Base-by-base conservation (phyloP, 2,888 invertebrate genomes). In the Rhyacophila evoluta region DNA sequence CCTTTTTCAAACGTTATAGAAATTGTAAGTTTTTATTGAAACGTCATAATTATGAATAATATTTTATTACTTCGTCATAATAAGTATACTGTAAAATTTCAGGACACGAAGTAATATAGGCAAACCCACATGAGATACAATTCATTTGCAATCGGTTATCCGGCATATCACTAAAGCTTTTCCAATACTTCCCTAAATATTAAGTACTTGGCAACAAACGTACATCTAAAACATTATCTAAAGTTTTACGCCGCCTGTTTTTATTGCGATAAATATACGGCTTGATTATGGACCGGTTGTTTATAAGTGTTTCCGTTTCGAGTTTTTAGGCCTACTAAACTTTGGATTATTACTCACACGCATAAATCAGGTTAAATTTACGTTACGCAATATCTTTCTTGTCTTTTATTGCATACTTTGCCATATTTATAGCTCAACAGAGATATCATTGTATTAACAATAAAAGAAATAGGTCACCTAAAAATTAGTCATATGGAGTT, bases 241-340 rank as follows among this genome's bases (percentile, higher is more conserved):
- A 55, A 55, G 10, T 55, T 1, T 12, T 55, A 25, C 19, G 25
- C 25, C 19, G 19, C 8, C 55, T 55, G 55, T 55, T 25, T 19
- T 55, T 19, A 12, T 55, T 55, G 55, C 19, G 55, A 55, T 25
- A 55, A 55, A 55, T 55, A 55, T 55, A 25, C 15, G 55, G 8
- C 55, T 55, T 25, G 25, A 55, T 25, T 55, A 25, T 55, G 55
- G 55, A 55, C 55, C 55, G 55, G 55, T 55, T 55, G 55, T 55
- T 55, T 55, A 55, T 55, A 55, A 55, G 55, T 55, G 55, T 55
- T 55, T 55, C 55, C 25, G 55, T 55, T 55, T 55, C 25, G 25
- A 55, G 55, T 55, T 55, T 19, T 55, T 55, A 55, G 55, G 15
- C 41, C 12, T 55, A 55, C 25, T 55, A 55, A 55, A 55, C 15